Evolutionary conservation across 2,113 vertebrate genomes (phyloP), one percentile per base, ranked within the genome.

Genomic region (Semnornis frantzii): DNA sequence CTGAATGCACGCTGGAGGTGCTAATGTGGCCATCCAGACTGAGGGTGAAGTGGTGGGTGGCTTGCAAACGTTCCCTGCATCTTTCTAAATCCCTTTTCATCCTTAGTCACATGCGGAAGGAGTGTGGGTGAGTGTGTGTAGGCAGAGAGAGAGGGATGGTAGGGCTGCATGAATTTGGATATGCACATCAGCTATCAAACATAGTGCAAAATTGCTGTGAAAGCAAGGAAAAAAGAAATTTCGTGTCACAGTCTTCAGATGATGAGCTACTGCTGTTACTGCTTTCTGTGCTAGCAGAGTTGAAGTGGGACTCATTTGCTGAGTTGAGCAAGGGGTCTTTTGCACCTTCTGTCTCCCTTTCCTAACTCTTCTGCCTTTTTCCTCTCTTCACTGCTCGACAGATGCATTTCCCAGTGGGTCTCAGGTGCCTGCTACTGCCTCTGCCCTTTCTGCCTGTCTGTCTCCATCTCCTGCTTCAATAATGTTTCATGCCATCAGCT

Each of bases 141-240:
- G 96, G 96, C 95, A 94, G 92, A 88, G 88, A 68, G 82, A 96
- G 93, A 96, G 88, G 95, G 93, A 86, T 90, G 92, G 92, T 87
- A 85, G 87, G 93, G 82, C 95, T 96, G 90, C 88, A 57, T 94
- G 95, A 90, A 96, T 96, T 93, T 96, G 96, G 93, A 93, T 95
- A 95, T 92, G 90, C 90, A 92, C 93, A 96, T 93, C 90, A 96
- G 90, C 95, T 96, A 94, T 93, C 90, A 96, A 96, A 86, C 79
- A 89, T 55, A 71, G 76, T 81, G 92, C 88, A 95, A 85, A 95
- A 96, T 86, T 93, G 90, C 92, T 92, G 88, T 94, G 80, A 93
- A 95, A 93, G 92, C 90, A 94, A 81, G 76, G 82, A 70, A 86
- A 96, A 96, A 94, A 94, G 86, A 89, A 77, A 92, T 91, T 96